Evolutionary conservation across 2,888 invertebrate genomes (phyloP).

Genomic region (Bembecia ichneumoniformis): DNA sequence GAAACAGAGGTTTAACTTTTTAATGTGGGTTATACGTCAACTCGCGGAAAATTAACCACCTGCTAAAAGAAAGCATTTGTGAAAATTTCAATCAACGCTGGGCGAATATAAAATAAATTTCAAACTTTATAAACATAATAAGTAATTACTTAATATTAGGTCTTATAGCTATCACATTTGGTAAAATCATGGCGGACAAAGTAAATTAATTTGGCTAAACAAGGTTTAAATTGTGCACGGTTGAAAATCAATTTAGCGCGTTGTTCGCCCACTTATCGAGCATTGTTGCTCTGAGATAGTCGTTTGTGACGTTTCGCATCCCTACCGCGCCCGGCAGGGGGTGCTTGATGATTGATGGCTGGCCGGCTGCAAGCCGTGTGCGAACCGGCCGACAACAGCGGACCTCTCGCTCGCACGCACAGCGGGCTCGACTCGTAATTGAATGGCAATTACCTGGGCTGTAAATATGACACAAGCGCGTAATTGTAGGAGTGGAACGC

Average conservation of each 20-base stretch:
- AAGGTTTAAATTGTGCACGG: conserved; percentile 41
- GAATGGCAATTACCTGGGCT: conserved; percentile 73
- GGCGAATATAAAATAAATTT: too few relatives aligned
- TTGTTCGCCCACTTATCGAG: conserved; percentile 67
- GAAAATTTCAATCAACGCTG: too few relatives aligned
- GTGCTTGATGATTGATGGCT: conserved; percentile 68
- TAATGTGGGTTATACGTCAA: too few relatives aligned
- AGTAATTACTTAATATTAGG: too few relatives aligned
- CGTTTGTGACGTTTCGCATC: conserved; percentile 63
- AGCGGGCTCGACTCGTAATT: conserved; percentile 63
- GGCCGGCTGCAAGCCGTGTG: conserved; percentile 47
- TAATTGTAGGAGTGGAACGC: conserved; percentile 68
- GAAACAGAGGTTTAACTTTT: too few relatives aligned
- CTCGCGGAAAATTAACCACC: too few relatives aligned
- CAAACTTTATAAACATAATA: too few relatives aligned
- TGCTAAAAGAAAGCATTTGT: too few relatives aligned
- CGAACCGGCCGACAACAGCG: conserved; percentile 28
- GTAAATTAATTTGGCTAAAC: conserved; percentile 42
- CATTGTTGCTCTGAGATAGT: conserved; percentile 54
- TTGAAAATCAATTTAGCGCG: conserved; percentile 62
- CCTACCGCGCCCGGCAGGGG: conserved; percentile 63
- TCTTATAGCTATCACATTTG: background rate
- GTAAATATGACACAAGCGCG: conserved; percentile 73
- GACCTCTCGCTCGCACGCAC: conserved; percentile 38
- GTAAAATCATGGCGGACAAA: conserved; percentile 14